These are phyloP conservation scores for Bugulina stolonifera DNA, from an alignment of 2,888 invertebrate genomes.

Conservation along the genomic window DNA sequence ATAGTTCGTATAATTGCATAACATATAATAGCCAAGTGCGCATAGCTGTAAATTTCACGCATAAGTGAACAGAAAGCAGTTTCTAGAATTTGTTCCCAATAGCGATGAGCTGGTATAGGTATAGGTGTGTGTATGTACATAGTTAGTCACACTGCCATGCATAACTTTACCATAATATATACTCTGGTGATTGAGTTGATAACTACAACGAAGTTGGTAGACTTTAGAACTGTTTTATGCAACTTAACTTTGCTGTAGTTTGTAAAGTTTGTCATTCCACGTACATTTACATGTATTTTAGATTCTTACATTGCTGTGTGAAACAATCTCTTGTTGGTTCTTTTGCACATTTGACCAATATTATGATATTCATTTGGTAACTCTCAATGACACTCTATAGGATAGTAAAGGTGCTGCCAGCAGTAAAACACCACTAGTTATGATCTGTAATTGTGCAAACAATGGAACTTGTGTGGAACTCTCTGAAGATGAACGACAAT, in stretches of 20 bases:
- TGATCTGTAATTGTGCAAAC: conserved; percentile 19
- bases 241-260: too few relatives aligned
- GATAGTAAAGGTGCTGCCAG: neutral
- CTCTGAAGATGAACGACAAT: neutral
- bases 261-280: too few relatives aligned
- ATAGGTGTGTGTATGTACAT: neutral
- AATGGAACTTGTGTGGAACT: conserved; percentile 6
- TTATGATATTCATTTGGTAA: too few relatives aligned
- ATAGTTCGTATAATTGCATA: neutral
- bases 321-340: neutral
- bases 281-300: neutral
- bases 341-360: too few relatives aligned
- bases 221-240: too few relatives aligned
- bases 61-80: too few relatives aligned
- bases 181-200: too few relatives aligned
- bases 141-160: too few relatives aligned
- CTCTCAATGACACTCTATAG: too few relatives aligned
- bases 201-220: too few relatives aligned
- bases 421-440: neutral
- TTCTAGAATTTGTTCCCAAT: too few relatives aligned
- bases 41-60: neutral
- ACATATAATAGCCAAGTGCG: neutral
- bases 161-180: too few relatives aligned
- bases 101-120: neutral
- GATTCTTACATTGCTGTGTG: neutral